Evolutionary conservation across 1,140 invertebrate genomes (phyloP).

Genomic region (Camponotus floridanus): DNA sequence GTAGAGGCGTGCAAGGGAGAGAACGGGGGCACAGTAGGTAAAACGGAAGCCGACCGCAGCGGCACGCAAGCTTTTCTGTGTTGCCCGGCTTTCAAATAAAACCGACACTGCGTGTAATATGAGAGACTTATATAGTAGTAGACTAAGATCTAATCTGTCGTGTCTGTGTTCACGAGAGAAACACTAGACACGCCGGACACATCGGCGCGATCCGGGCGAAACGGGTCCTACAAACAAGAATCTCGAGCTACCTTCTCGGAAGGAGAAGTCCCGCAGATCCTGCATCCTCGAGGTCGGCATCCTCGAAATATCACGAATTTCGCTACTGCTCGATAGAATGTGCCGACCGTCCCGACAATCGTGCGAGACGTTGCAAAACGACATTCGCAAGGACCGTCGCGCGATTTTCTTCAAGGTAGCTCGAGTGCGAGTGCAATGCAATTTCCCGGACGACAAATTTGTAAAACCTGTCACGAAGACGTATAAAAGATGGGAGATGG

Average conservation of each 20-base stretch:
- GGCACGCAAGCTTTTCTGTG: conserved; percentile 75
- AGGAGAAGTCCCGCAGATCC: conserved; percentile 66
- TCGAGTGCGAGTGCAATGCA: background rate
- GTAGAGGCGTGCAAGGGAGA: conserved; percentile 30
- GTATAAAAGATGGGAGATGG: background rate
- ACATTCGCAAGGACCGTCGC: background rate
- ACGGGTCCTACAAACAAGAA: conserved; percentile 73
- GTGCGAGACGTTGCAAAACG: background rate
- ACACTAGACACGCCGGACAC: conserved; percentile 81
- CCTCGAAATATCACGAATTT: conserved; percentile 73
- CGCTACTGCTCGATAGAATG: conserved; percentile 28
- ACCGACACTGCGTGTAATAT: conserved; percentile 81
- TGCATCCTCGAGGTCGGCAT: conserved; percentile 60
- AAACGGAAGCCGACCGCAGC: conserved; percentile 80
- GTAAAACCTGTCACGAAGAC: conserved; percentile 13
- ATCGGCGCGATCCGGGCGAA: conserved; percentile 64
- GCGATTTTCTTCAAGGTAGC: conserved; percentile 3
- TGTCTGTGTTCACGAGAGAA: conserved; percentile 82
- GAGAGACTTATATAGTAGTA: conserved; percentile 84
- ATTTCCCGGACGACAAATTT: conserved; percentile 17
- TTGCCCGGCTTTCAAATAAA: conserved; percentile 71
- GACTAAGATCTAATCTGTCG: conserved; percentile 84
- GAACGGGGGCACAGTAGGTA: conserved; percentile 60
- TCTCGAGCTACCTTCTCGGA: conserved; percentile 77
- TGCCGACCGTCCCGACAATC: background rate